phyloP scores from a whole-genome alignment of 2,888 invertebrate species.

The Volucella inflata region DNA sequence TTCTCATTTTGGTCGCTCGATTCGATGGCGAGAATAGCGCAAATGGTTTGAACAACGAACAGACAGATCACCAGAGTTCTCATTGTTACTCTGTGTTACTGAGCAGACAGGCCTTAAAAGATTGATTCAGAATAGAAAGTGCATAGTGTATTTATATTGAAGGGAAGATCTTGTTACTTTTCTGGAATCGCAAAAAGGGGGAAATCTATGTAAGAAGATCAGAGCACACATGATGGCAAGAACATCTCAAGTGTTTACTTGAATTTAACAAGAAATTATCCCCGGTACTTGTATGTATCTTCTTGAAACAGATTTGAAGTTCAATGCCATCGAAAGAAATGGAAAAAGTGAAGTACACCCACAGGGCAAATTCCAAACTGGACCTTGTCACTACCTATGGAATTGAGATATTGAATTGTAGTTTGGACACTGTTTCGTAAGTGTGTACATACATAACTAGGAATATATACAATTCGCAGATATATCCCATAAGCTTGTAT shows the following conservation, averaged over 20 bases:
- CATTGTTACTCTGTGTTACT: not conserved
- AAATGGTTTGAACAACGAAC: not conserved
- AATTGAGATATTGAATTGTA: not conserved
- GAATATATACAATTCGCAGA: too few relatives aligned
- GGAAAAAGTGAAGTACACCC: not conserved
- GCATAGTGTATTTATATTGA: conserved; percentile 9
- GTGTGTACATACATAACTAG: too few relatives aligned
- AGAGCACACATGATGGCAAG: not conserved
- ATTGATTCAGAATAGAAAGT: not conserved
- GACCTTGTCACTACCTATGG: not conserved
- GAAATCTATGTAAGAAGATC: too few relatives aligned
- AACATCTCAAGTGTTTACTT: conserved; percentile 1
- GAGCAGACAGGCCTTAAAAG: not conserved
- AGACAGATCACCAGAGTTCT: not conserved
- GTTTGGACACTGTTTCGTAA: too few relatives aligned
- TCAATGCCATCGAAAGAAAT: conserved; percentile 27
- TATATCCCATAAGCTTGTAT: too few relatives aligned
- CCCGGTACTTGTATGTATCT: not conserved
- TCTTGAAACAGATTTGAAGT: conserved; percentile 23
- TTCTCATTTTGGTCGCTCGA: not conserved
- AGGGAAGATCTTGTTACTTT: too few relatives aligned
- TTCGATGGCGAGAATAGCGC: not conserved
- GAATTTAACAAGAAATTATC: not conserved
- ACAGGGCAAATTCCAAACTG: not conserved
- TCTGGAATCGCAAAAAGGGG: too few relatives aligned